Conservation (phyloP, 2,113 vertebrate genomes). For the Syngnathoides biaculeatus region DNA sequence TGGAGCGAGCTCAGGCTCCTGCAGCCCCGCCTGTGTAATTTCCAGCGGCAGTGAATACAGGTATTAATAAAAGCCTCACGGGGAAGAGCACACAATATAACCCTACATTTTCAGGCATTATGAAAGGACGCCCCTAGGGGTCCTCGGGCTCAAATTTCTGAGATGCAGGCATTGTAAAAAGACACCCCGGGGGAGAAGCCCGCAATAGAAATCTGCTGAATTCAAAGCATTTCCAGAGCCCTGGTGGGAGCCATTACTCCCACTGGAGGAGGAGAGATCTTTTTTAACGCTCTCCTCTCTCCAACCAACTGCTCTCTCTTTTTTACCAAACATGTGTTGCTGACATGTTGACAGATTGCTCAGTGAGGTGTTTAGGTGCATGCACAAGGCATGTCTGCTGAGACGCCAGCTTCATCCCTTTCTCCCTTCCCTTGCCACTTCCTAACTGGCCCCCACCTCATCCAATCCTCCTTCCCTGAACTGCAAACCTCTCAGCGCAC, state of each 20-base stretch:
- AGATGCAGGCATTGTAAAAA: constrained; percentile 99
- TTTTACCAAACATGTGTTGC: constrained; percentile 99
- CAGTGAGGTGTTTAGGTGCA: constrained; percentile 97
- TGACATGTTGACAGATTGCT: constrained; percentile 99
- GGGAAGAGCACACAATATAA: constrained; percentile 99
- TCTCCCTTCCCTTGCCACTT: constrained; percentile 35
- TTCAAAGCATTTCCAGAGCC: constrained; percentile 99
- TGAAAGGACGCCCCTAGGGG: constrained; percentile 99
- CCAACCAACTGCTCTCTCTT: constrained; percentile 37
- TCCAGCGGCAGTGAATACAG: constrained; percentile 99
- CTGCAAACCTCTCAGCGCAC: constrained; percentile 91
- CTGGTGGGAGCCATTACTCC: constrained; percentile 99
- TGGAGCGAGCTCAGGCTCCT: constrained; percentile 93
- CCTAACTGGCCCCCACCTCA: constrained; percentile 39
- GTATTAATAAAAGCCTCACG: constrained; percentile 99
- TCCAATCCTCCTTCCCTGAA: constrained; percentile 63
- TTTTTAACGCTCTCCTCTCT: constrained; percentile 62
- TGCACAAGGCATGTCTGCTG: constrained; percentile 94
- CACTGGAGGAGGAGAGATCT: constrained; percentile 75
- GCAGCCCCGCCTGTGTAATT: constrained; percentile 99
- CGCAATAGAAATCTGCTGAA: constrained; percentile 99
- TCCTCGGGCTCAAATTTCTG: constrained; percentile 99
- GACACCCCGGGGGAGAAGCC: constrained; percentile 90
- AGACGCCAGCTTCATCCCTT: constrained; percentile 75
- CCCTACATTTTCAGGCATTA: constrained; percentile 99